These are phyloP conservation scores for Vulpes vulpes DNA, from an alignment of 2,113 vertebrate genomes.

Conservation along the genomic window DNA sequence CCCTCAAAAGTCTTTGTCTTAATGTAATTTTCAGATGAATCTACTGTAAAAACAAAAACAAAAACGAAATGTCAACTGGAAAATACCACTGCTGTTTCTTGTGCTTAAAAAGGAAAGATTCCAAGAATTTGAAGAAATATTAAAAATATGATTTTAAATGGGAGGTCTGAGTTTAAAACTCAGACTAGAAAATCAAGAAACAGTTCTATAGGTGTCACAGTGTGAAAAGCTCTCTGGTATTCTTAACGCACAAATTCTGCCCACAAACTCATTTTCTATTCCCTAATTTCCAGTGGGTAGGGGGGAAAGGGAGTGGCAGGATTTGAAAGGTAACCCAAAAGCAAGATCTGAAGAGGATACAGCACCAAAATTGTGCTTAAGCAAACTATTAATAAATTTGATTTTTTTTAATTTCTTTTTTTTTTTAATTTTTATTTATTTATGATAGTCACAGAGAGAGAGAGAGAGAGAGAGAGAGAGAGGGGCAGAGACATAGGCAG, in stretches of 20 bases:
- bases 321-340: conserved; percentile 5
- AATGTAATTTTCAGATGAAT: conserved; percentile 87
- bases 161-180: neutral
- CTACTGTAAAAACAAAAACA: conserved; percentile 74
- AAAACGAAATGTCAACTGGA: neutral
- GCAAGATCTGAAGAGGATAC: neutral
- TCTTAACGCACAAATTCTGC: conserved; percentile 32
- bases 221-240: neutral
- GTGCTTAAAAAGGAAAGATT: conserved; percentile 60
- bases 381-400: neutral
- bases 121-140: conserved; percentile 47
- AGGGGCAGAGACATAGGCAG: no score
- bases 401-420: conserved; percentile 50
- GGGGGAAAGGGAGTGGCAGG: neutral
- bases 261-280: neutral
- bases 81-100: neutral
- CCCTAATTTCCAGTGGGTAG: neutral
- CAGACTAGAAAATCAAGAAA: conserved; percentile 3
- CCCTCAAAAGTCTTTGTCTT: conserved; percentile 93
- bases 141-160: conserved; percentile 34
- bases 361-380: neutral
- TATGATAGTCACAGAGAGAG: no score
- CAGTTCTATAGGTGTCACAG: neutral
- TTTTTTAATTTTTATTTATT: no score
- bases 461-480: no score